Conservation (phyloP, 1,140 invertebrate species). For the Euwallacea similis region DNA sequence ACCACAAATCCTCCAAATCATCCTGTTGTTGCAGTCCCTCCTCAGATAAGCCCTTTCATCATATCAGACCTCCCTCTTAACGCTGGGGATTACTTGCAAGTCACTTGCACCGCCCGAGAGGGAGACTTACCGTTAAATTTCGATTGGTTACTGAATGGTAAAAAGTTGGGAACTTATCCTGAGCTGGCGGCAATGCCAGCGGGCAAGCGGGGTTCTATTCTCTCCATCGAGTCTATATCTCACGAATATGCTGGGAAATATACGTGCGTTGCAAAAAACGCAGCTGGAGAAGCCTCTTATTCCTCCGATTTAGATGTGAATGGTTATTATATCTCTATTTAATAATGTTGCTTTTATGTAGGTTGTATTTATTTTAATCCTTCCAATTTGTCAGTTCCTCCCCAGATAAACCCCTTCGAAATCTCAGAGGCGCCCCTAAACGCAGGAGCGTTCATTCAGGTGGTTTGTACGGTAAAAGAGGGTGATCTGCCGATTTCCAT, state of each 20-base stretch:
- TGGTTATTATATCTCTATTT: constrained; percentile 36
- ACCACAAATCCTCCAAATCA: background rate
- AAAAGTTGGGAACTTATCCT: constrained; percentile 48
- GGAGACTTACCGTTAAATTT: constrained; percentile 69
- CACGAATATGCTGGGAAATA: constrained; percentile 67
- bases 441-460: constrained; percentile 69
- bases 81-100: constrained; percentile 70
- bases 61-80: constrained; percentile 66
- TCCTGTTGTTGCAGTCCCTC: constrained; percentile 55
- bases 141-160: constrained; percentile 66
- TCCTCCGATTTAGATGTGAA: constrained; percentile 43
- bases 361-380: constrained; percentile 18
- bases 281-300: constrained; percentile 60
- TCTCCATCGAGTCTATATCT: constrained; percentile 73
- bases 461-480: constrained; percentile 66
- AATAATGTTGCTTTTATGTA: constrained; percentile 1
- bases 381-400: constrained; percentile 32
- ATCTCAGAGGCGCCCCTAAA: constrained; percentile 59
- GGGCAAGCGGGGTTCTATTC: constrained; percentile 49
- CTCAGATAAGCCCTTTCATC: constrained; percentile 68
- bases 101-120: constrained; percentile 71
- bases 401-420: constrained; percentile 61
- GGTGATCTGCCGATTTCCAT: constrained; percentile 67
- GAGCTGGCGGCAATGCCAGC: constrained; percentile 36
- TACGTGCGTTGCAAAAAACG: constrained; percentile 68